A percentile compares a stretch with the other conserved stretches of the same genome.
Conservation (phyloP, 2,888 invertebrate species). For the Aporophyla lueneburgensis region DNA sequence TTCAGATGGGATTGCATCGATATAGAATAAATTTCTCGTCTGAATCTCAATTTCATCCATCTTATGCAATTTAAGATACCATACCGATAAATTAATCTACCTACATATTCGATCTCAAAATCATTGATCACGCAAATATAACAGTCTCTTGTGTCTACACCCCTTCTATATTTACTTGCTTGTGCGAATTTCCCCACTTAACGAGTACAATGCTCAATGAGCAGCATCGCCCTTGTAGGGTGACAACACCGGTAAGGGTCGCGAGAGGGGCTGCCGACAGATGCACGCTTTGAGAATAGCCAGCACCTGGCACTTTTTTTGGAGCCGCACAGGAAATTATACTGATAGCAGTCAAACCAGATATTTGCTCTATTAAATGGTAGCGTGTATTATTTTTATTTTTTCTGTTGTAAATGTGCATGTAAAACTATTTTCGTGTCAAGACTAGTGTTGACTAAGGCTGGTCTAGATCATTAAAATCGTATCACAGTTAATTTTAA, state of each 20-base stretch:
- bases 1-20: neutral
- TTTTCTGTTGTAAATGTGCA: slow-evolving; percentile 1
- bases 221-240: slow-evolving; percentile 35
- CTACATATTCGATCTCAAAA: neutral
- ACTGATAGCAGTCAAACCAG: slow-evolving; percentile 10
- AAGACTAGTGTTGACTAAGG: slow-evolving; percentile 1
- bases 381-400: neutral
- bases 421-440: neutral
- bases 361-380: slow-evolving; percentile 10
- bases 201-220: slow-evolving; percentile 33
- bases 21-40: too few relatives aligned
- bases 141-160: neutral
- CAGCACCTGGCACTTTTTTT: slow-evolving; percentile 63
- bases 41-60: too few relatives aligned
- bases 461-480: slow-evolving; percentile 15
- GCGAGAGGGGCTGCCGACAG: slow-evolving; percentile 52
- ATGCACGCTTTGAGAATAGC: slow-evolving; percentile 41
- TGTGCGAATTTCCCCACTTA: slow-evolving; percentile 29
- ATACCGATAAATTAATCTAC: neutral
- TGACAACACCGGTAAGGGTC: slow-evolving; percentile 40
- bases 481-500: neutral
- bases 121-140: neutral
- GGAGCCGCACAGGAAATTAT: slow-evolving; percentile 17
- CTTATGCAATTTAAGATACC: neutral
- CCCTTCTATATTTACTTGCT: slow-evolving; percentile 4